A percentile compares a stretch with the other conserved stretches of the same genome.
Conservation (phyloP, 2,113 vertebrate genomes). For the Melozone crissalis region DNA sequence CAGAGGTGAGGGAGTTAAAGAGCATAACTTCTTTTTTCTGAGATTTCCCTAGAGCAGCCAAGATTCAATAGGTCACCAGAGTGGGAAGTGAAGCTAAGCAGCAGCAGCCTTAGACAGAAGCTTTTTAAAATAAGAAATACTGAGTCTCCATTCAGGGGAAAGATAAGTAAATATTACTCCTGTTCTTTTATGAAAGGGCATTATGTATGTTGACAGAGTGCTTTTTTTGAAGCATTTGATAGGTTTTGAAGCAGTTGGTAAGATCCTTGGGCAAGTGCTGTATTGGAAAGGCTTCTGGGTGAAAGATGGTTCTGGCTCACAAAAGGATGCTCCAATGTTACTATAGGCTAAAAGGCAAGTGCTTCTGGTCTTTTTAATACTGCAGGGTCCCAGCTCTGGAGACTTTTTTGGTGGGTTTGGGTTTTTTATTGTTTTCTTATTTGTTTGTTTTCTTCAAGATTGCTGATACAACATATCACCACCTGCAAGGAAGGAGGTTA, state of each 20-base stretch:
- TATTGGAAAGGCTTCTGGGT: neutral
- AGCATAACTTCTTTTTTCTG: neutral
- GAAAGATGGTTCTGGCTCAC: neutral
- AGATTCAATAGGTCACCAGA: neutral
- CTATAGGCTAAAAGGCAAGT: neutral
- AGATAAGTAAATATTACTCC: neutral
- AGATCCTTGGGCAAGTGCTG: neutral
- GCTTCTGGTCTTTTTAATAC: neutral
- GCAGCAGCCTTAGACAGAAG: neutral
- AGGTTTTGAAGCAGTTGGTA: neutral
- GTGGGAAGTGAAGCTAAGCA: neutral
- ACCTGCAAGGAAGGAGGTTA: neutral
- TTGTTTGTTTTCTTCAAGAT: neutral
- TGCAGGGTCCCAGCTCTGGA: neutral
- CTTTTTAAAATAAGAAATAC: neutral
- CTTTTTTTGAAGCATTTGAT: neutral
- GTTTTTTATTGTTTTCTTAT: rapidly evolving
- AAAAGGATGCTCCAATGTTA: neutral
- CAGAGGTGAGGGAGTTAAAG: neutral
- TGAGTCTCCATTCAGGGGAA: neutral
- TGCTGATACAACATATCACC: neutral
- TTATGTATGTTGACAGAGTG: neutral
- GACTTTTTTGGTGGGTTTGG: neutral
- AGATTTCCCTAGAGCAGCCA: neutral
- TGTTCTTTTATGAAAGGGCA: neutral